These are phyloP conservation scores for Lucilia cuprina DNA, from an alignment of 1,140 invertebrate species.

Conservation along the genomic window DNA sequence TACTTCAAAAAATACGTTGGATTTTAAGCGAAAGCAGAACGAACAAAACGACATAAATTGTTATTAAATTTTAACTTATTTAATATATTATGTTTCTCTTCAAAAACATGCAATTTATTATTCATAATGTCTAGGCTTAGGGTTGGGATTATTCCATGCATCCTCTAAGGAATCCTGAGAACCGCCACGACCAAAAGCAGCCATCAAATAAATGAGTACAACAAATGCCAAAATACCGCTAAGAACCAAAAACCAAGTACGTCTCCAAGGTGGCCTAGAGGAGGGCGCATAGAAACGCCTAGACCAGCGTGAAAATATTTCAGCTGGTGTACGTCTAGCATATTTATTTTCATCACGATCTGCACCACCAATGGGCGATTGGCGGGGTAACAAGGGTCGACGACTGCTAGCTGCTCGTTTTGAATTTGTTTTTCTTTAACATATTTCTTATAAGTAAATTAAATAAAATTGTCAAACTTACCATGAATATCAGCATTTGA, in stretches of 20 bases:
- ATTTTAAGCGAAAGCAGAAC: too few relatives aligned
- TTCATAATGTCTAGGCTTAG: slow-evolving; percentile 58
- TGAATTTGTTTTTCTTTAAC: background rate
- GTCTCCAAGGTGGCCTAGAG: slow-evolving; percentile 60
- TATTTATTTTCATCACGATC: slow-evolving; percentile 62
- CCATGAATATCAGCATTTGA: slow-evolving; percentile 52
- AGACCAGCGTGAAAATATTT: slow-evolving; percentile 61
- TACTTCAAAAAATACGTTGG: too few relatives aligned
- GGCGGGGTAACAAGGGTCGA: slow-evolving; percentile 54
- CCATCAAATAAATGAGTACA: slow-evolving; percentile 58
- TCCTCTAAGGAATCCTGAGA: slow-evolving; percentile 48
- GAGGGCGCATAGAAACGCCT: slow-evolving; percentile 60
- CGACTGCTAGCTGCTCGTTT: slow-evolving; percentile 50
- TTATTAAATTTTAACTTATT: background rate
- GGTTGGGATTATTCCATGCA: slow-evolving; percentile 58
- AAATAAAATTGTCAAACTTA: slow-evolving; percentile 38
- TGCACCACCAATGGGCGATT: slow-evolving; percentile 56
- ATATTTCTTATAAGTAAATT: background rate
- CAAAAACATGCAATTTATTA: slow-evolving; percentile 38
- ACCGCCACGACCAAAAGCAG: slow-evolving; percentile 51
- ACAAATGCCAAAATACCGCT: slow-evolving; percentile 54
- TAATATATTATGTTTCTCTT: background rate
- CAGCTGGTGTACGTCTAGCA: slow-evolving; percentile 56
- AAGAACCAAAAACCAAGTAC: slow-evolving; percentile 60
- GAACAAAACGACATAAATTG: background rate